Percentiles rank a stretch among this genome's conserved stretches.
Conservation (phyloP, 2,113 vertebrate species). For the Sinocyclocheilus grahami region DNA sequence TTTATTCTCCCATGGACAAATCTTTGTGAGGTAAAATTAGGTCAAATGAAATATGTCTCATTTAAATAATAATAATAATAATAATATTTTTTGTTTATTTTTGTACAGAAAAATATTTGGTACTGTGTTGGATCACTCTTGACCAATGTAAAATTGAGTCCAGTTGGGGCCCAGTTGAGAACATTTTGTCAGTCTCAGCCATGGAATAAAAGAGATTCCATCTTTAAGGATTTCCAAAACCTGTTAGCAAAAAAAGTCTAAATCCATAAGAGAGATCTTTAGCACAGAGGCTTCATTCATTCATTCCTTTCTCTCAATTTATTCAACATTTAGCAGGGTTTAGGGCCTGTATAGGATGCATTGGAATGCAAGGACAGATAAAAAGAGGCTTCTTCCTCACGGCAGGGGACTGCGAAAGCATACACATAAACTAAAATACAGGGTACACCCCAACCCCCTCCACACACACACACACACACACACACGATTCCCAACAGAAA, state of each 20-base stretch:
- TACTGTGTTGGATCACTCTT: background rate
- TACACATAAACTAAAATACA: constrained; percentile 71
- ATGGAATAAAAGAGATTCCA: background rate
- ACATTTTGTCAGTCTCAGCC: background rate
- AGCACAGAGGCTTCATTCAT: constrained; percentile 72
- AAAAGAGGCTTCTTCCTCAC: constrained; percentile 73
- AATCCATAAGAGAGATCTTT: constrained; percentile 61
- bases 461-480: constrained; percentile 46
- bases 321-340: constrained; percentile 67
- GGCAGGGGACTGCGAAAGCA: constrained; percentile 70
- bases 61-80: background rate
- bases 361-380: constrained; percentile 72
- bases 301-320: constrained; percentile 58
- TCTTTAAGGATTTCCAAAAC: background rate
- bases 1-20: background rate
- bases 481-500: constrained; percentile 54
- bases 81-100: background rate
- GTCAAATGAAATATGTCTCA: background rate
- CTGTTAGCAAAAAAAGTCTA: constrained; percentile 53
- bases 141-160: background rate
- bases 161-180: no score
- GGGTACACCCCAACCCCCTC: constrained; percentile 61
- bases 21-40: background rate
- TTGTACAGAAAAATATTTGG: background rate
- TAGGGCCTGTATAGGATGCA: constrained; percentile 68